Evolutionary conservation across 2,797 vertebrate species (phyloP).

Genomic region (Anas flavirostris): DNA sequence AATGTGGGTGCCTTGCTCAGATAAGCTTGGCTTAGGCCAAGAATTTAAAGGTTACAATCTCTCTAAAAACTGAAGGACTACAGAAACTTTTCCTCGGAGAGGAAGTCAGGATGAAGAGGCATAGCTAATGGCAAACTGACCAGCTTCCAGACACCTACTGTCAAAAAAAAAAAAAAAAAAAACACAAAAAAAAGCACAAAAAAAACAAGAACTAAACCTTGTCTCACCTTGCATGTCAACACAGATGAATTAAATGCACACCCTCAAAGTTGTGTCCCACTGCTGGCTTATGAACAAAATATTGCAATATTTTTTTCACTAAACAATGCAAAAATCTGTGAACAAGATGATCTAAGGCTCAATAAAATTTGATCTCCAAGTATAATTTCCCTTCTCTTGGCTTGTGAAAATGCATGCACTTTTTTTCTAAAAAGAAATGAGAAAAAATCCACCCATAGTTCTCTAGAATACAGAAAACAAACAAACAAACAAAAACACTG

Average conservation of each 20-base stretch:
- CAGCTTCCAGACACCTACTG: not conserved
- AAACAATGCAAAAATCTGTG: not conserved
- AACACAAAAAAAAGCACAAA: too few species aligned
- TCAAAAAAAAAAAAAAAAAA: not conserved
- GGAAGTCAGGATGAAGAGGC: not conserved
- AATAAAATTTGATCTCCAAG: not conserved
- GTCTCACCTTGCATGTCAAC: not conserved
- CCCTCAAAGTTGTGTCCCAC: not conserved
- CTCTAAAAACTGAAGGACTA: not conserved
- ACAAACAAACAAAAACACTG: too few species aligned
- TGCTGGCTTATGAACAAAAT: not conserved
- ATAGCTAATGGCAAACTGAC: not conserved
- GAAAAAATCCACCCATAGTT: not conserved
- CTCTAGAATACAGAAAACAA: not conserved
- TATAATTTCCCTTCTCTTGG: not conserved
- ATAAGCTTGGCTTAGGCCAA: not conserved
- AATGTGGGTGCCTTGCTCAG: accelerated
- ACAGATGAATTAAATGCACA: not conserved
- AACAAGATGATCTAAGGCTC: not conserved
- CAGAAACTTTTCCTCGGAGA: not conserved
- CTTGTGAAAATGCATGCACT: not conserved
- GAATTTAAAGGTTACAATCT: not conserved
- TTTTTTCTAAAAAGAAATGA: not conserved
- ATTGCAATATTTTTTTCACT: not conserved
- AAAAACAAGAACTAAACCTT: not conserved